These are phyloP conservation scores for Papio anubis DNA, from an alignment of 2,113 vertebrate genomes.

Conservation along the genomic window DNA sequence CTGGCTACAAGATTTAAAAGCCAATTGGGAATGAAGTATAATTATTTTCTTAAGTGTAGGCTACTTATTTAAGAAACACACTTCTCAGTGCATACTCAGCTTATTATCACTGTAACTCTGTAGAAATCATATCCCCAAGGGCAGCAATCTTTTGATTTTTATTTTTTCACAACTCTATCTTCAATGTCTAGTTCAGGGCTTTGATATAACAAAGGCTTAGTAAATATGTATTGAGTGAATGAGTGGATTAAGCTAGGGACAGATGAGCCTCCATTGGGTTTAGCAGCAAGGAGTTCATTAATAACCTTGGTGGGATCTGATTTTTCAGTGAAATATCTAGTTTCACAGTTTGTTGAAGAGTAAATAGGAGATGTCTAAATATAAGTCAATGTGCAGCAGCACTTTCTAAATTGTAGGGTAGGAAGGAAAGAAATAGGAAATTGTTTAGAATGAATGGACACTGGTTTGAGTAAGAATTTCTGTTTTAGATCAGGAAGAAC, in stretches of 20 bases:
- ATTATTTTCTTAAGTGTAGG: not conserved
- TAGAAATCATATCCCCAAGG: not conserved
- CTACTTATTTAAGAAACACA: not conserved
- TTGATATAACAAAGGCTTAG: not conserved
- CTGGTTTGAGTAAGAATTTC: not conserved
- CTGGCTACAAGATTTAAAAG: not conserved
- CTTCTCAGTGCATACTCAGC: not conserved
- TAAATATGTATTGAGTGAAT: slow-evolving; percentile 28
- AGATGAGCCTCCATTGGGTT: not conserved
- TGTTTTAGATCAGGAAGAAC: not conserved
- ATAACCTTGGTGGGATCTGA: not conserved
- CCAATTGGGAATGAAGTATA: not conserved
- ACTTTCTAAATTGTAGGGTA: not conserved
- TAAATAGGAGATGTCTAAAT: not conserved
- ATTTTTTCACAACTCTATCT: not conserved
- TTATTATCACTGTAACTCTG: not conserved
- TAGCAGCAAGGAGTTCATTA: not conserved
- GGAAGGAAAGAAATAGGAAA: not conserved
- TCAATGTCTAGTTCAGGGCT: not conserved
- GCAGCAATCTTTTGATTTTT: not conserved
- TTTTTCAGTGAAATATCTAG: not conserved
- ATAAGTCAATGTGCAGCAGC: not conserved
- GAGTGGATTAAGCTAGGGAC: not conserved
- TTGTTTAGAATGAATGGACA: not conserved
- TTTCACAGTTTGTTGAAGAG: not conserved